A percentile compares a stretch with the other conserved stretches of the same genome.
These are phyloP conservation scores for Nannoperca australis DNA, from an alignment of 2,797 vertebrate species.

Conservation along the genomic window DNA sequence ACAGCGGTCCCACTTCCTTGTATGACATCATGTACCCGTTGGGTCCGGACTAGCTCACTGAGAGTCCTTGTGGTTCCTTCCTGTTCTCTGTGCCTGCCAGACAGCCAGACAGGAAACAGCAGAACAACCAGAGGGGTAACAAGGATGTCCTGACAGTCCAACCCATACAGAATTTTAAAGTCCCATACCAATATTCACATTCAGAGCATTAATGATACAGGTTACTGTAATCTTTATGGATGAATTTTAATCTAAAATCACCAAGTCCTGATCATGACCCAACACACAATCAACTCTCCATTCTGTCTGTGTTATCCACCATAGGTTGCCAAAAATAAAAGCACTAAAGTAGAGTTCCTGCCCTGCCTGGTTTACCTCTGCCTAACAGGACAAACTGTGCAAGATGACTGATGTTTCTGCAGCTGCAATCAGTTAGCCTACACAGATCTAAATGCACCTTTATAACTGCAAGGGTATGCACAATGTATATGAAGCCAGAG, in stretches of 20 bases:
- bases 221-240: not conserved
- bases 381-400: not conserved
- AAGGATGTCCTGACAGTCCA: slow-evolving; percentile 69
- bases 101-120: slow-evolving; percentile 77
- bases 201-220: not conserved
- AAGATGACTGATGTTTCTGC: slow-evolving; percentile 3
- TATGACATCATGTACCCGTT: slow-evolving; percentile 84
- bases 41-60: slow-evolving; percentile 50
- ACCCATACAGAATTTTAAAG: not conserved
- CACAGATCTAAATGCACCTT: not conserved
- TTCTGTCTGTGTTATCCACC: not conserved
- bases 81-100: slow-evolving; percentile 69
- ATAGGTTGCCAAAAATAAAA: not conserved
- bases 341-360: slow-evolving; percentile 9
- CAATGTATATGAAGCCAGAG: not conserved
- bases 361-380: not conserved
- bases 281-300: not conserved
- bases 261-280: not conserved
- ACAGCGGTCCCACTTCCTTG: slow-evolving; percentile 77
- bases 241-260: not conserved
- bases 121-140: slow-evolving; percentile 46
- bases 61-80: slow-evolving; percentile 73
- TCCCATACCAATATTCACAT: not conserved
- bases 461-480: not conserved
- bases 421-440: slow-evolving; percentile 2